Evolutionary conservation across 53 echinoderm and acorn worm species (phyloP), one percentile per base, ranked within the genome.

Genomic region (Apostichopus leukothele): DNA sequence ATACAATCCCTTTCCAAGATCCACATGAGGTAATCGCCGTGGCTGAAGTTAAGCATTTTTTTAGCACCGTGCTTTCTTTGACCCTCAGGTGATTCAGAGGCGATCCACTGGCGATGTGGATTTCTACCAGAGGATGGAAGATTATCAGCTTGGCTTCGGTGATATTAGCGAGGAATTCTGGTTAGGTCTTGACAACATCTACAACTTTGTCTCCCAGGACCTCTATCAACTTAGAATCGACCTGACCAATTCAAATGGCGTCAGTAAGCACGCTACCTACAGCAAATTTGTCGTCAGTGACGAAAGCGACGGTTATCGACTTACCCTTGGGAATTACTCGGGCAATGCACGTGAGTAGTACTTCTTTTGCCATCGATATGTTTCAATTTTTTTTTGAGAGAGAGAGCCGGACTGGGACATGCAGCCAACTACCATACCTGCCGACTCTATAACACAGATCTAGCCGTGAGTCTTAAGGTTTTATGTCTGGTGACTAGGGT

Each of bases 181-280:
- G 85, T 67, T 85, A 63, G 85, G 85, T 3, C 67, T 85, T 22
- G 85, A 85, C 27, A 85, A 85, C 5, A 85, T 85, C n/a, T 85
- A 85, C 67, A 67, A 18, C 22, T 50, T 85, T 5, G 63, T 67
- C 18, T 85, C 85, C 26, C 50, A 21, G 27, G 67, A 50, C 0
- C 16, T 50, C 5, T 67, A 67, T 22, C 67, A 85, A 13, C 67
- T 66, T 60, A 25, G 67, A 25, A 85, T 84, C 60, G 84, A 84
- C 60, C 60, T 84, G 84, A 54, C 25, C 52, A 55, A 59, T 5
- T 52, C 18, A 3, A 20, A 5, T 5, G 59, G 60, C 8, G 13
- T 19, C 23, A 59, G 84, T 25, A 84, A 84, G 21, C 60, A 63
- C n/a, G 67, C 85, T n/a, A 67, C 50, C 12, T 85, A 85, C 67